Conservation (phyloP, 2,113 vertebrate genomes). For the Otus sunia region DNA sequence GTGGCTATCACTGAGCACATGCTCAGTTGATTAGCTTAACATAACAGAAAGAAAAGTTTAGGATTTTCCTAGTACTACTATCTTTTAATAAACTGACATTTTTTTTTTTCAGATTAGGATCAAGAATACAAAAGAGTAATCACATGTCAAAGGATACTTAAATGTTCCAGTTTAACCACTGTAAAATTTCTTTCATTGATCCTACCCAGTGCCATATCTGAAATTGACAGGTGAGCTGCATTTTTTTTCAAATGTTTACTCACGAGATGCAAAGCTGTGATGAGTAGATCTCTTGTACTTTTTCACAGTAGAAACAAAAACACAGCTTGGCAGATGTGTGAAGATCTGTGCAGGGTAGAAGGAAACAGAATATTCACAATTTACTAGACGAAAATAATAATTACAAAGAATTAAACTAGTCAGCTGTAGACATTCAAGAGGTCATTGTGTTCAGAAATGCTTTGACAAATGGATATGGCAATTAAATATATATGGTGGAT, state of each 20-base stretch:
- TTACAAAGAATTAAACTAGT: background rate
- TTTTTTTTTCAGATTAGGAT: background rate
- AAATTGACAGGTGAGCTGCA: background rate
- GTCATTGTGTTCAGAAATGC: background rate
- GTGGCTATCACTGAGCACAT: background rate
- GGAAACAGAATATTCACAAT: background rate
- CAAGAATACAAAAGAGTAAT: background rate
- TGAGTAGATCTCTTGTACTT: background rate
- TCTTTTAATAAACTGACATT: background rate
- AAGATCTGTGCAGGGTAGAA: background rate
- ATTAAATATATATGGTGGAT: slow-evolving; percentile 9
- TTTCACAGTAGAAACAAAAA: background rate
- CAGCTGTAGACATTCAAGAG: background rate
- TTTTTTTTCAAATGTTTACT: background rate
- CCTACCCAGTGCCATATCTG: background rate
- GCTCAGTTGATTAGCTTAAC: background rate
- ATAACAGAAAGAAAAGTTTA: background rate
- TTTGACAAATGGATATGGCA: background rate
- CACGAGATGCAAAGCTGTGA: background rate
- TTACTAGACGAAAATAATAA: background rate
- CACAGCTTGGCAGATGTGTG: background rate
- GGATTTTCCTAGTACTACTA: background rate
- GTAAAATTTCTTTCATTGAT: background rate
- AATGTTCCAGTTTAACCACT: background rate
- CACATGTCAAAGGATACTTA: background rate